Base-by-base conservation (phyloP, 2,888 invertebrate species). In the Pandemis corylana region DNA sequence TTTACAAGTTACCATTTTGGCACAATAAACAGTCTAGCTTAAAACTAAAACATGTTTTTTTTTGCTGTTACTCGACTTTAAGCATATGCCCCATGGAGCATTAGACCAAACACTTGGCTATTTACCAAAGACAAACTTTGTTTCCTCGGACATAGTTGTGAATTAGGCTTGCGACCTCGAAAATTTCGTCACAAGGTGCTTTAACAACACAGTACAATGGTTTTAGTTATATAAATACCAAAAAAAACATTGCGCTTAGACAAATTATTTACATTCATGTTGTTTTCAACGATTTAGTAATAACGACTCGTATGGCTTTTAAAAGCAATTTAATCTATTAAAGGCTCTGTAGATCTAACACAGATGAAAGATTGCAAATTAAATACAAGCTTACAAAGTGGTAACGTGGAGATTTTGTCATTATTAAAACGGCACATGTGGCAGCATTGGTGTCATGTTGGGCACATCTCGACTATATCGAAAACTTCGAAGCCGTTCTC, bases 91-190 rank as follows among this genome's bases (percentile, higher is more conserved):
- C 51, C 7, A 53, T 6, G n/a, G 51, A 7, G 7, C 56, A 20
- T 7, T 20, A 20, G 56, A 20, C 7, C 56, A 56, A 56, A 20
- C 56, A 9, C 20, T 56, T 56, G 7, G 20, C 56, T 56, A 9
- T 56, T 15, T 56, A 20, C 56, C 56, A 56, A 56, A 56, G 56
- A 56, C 15, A 56, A 56, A 56, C 56, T 56, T 56, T 20, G 56
- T 56, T 20, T 56, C 56, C 56, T 56, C 13, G 15, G 56, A 20
- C 20, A 20, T 56, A 56, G 15, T 15, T 56, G 56, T 56, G 56
- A 53, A 53, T 7, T 15, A 20, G 56, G 56, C 9, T 56, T 56
- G 20, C 20, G 56, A 56, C 56, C 20, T 56, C 56, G 56, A 20
- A 56, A 56, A 7, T 3, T 20, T 56, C 3, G 6, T 7, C 7